Conservation (phyloP, 2,888 invertebrate genomes). For the Esperia sulphurella region DNA sequence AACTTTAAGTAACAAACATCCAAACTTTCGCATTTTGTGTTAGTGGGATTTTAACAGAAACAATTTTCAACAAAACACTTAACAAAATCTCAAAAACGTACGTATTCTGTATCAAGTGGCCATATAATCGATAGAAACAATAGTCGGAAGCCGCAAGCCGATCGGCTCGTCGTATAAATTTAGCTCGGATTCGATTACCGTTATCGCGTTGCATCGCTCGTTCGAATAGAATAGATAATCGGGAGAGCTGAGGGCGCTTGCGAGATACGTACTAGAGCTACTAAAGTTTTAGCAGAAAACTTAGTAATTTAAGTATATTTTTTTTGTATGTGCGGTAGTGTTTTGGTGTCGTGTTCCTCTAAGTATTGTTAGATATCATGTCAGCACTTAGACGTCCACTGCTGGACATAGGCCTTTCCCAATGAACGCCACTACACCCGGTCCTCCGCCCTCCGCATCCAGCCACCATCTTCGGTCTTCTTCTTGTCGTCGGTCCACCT, state of each 20-base stretch:
- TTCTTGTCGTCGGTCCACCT: no score
- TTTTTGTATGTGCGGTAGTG: no score
- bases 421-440: no score
- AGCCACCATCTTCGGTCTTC: no score
- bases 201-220: conserved; percentile 49
- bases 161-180: conserved; percentile 41
- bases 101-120: neutral
- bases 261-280: conserved; percentile 1
- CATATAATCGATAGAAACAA: conserved; percentile 29
- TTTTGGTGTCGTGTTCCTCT: no score
- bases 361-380: no score
- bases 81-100: neutral
- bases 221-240: conserved; percentile 42
- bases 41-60: no score
- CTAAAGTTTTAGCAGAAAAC: neutral
- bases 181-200: conserved; percentile 49
- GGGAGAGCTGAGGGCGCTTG: conserved; percentile 15
- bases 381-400: no score
- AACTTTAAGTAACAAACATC: no score
- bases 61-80: neutral
- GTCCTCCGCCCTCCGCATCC: no score
- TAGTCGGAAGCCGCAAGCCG: conserved; percentile 32
- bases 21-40: no score
- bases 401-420: no score
- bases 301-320: neutral